Percentiles rank a stretch among this genome's conserved stretches.
These are phyloP conservation scores for Cyprinodon variegatus DNA, from an alignment of 2,113 vertebrate species.

Conservation along the genomic window DNA sequence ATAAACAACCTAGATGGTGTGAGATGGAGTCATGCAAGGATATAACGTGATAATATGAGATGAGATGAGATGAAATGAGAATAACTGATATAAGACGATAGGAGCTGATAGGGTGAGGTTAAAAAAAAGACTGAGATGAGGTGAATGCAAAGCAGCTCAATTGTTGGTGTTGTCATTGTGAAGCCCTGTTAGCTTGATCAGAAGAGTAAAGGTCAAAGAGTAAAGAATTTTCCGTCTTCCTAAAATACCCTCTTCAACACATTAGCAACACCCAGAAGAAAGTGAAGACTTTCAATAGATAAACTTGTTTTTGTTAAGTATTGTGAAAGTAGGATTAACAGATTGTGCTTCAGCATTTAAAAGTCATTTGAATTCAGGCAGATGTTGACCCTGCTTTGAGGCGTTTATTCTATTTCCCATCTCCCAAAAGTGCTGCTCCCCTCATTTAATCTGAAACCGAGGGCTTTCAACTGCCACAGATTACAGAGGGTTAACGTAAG, in stretches of 20 bases:
- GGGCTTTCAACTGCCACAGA: slow-evolving; percentile 63
- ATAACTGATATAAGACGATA: background rate
- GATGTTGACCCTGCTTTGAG: slow-evolving; percentile 41
- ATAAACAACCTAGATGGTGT: too few species aligned
- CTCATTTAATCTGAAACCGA: slow-evolving; percentile 74
- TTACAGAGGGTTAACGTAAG: slow-evolving; percentile 54
- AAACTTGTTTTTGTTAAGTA: slow-evolving; percentile 53
- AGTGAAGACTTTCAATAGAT: slow-evolving; percentile 36
- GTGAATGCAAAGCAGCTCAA: too few species aligned
- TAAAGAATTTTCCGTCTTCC: slow-evolving; percentile 29
- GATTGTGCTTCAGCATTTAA: slow-evolving; percentile 43
- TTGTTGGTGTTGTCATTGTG: slow-evolving; percentile 23
- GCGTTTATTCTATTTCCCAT: slow-evolving; percentile 44
- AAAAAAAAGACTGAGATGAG: background rate
- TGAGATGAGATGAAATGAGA: background rate
- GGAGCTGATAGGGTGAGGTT: background rate
- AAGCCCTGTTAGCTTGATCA: slow-evolving; percentile 10
- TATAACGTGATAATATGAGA: background rate
- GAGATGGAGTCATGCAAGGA: too few species aligned
- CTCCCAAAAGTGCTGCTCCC: slow-evolving; percentile 53
- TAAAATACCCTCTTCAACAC: slow-evolving; percentile 2
- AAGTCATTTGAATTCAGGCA: slow-evolving; percentile 56
- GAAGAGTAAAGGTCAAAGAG: slow-evolving; percentile 30
- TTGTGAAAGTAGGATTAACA: slow-evolving; percentile 60
- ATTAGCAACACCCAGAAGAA: slow-evolving; percentile 10